These are phyloP conservation scores for Dasypus novemcinctus DNA, from an alignment of 2,113 vertebrate genomes.

Conservation along the genomic window DNA sequence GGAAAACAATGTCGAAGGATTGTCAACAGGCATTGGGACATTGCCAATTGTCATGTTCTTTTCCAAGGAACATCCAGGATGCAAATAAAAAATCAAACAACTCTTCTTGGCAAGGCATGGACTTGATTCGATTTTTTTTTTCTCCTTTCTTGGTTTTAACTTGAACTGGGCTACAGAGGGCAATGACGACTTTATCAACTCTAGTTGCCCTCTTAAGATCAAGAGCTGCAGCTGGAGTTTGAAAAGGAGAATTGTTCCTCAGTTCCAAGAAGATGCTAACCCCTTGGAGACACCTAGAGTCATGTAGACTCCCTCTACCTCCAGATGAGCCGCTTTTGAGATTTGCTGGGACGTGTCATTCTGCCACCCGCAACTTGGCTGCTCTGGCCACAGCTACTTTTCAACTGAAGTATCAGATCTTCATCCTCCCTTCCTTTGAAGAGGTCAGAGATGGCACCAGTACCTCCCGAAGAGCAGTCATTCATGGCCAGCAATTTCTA, in stretches of 20 bases:
- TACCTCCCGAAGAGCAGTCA: neutral
- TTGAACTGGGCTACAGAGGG: constrained; percentile 57
- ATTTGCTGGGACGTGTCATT: neutral
- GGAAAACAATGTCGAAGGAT: constrained; percentile 72
- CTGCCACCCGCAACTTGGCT: neutral
- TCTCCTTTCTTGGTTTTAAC: constrained; percentile 66
- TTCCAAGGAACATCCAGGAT: constrained; percentile 76
- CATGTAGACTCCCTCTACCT: constrained; percentile 6
- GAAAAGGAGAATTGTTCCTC: neutral
- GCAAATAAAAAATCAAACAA: constrained; percentile 78
- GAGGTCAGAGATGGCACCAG: neutral
- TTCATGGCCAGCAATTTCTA: neutral
- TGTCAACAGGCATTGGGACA: constrained; percentile 72
- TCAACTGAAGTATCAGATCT: neutral
- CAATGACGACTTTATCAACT: constrained; percentile 44
- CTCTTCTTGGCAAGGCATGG: constrained; percentile 68
- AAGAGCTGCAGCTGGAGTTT: constrained; percentile 22
- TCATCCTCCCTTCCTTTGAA: neutral
- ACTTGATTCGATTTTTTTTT: constrained; percentile 71
- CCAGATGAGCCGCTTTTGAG: neutral
- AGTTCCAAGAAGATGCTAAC: neutral
- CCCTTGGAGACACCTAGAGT: neutral
- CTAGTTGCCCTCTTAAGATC: neutral
- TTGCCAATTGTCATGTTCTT: constrained; percentile 75
- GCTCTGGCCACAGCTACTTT: neutral